Base-by-base conservation (phyloP, 2,888 invertebrate species). In the Sialis fuliginosa region DNA sequence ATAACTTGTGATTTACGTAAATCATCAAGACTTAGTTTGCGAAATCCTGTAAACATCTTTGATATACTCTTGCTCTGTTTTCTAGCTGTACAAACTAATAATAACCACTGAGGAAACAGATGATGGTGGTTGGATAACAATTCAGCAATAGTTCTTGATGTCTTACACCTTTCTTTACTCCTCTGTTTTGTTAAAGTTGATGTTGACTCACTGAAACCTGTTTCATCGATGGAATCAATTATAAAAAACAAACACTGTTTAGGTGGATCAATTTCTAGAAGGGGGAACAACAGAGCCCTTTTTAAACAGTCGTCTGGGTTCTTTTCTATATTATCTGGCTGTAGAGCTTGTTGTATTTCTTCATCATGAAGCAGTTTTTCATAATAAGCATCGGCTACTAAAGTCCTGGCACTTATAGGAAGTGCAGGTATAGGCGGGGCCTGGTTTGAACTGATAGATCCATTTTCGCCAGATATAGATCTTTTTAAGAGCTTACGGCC, bases 231-330 rank as follows among this genome's bases (percentile, higher is more conserved):
- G 0, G 91, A 93, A 60, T 96, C 96, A 1, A 95, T 88, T 6
- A 95, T 66, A 41, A 95, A 69, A 56, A 92, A 81, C 48, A 90
- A 68, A 13, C 83, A 81, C 48, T 84, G 84, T 59, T 88, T 86
- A 0, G 92, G 91, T 4, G 89, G 84, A 49, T 83, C 85, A 6
- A 93, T 76, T 60, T 90, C 87, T 39, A 88, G 64, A 32, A 96
- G 68, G 0, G 95, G 95, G 57, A 88, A 86, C 12, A 95, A 66
- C 0, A 95, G 69, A 0, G 90, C 87, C 57, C 86, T 81, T 58
- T 89, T 88, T 60, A 95, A 82, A 47, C 91, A 89, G 57, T 91
- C 90, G 57, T 93, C 93, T 0, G 93, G 91, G 59, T 88, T 85
- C 56, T 79, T 77, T 57, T 92, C 88, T 55, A 89, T 74, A 52